Base-by-base conservation (phyloP, 2,888 invertebrate species). In the Chloromyia formosa region DNA sequence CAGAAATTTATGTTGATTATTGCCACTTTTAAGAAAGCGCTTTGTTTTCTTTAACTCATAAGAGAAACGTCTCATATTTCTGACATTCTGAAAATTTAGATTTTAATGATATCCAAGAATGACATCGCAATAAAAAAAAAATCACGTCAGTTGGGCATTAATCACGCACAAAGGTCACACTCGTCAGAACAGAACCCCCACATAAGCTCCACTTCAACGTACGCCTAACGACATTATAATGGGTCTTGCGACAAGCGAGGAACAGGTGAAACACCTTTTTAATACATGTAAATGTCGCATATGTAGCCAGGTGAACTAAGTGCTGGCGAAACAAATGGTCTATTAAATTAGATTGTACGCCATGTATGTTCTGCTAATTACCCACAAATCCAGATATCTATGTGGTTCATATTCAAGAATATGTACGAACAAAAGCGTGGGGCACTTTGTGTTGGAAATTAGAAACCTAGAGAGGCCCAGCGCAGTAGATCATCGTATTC, bases 281-380 rank as follows among this genome's bases (percentile, higher is more conserved):
- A 62, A 62, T 62, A 16, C 42, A 18, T 62, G 62, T 62, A 62
- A 62, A 16, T 16, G 40, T 62, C 35, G n/a, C 62, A n/a, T 18
- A 7, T 20, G 62, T n/a, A 42, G n/a, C 40, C 16, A 49, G 49
- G 5, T 49, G 16, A 49, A 49, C 42, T 49, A 23, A 49, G 66
- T 66, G 66, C 66, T 1, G 20, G 66, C 49, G 12, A 45, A 66
- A 66, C 66, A 49, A 49, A 40, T n/a, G 18, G 49, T 12, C 5
- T 22, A 49, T 22, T 66, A 49, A 49, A 66, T 49, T 66, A 49
- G 12, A 49, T 66, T 49, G 45, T 49, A 9, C 10, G 45, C 66
- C 66, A 66, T 66, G 45, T 22, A 22, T 22, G 49, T 23, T 45
- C 23, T 45, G 49, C 66, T 66, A 66, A 66, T 66, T 66, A 42